phyloP scores from a whole-genome alignment of 2,113 vertebrate species.

The Sander lucioperca region DNA sequence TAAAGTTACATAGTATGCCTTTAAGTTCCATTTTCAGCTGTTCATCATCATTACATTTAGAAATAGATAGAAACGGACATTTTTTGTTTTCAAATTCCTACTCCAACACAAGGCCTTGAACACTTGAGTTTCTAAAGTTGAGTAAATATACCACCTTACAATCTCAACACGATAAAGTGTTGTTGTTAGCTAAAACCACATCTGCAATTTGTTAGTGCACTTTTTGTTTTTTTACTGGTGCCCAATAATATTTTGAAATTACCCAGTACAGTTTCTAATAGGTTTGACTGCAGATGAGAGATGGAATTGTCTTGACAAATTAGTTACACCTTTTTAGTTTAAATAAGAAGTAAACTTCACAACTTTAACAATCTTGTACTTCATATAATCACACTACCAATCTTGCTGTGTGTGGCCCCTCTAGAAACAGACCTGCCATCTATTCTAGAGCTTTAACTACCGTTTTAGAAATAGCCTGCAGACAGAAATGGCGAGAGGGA shows the following conservation, averaged over 20 bases:
- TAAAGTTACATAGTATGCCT: too few relatives aligned
- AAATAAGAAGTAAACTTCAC: conserved; percentile 2
- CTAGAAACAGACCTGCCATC: background rate
- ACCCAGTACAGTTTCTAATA: background rate
- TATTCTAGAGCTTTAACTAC: conserved; percentile 4
- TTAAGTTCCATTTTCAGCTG: background rate
- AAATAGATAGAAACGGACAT: background rate
- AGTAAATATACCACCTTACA: background rate
- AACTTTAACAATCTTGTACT: background rate
- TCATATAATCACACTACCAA: conserved; percentile 9
- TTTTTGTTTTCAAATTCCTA: background rate
- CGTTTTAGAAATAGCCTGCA: conserved; percentile 18
- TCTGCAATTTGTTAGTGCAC: background rate
- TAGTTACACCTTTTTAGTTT: background rate
- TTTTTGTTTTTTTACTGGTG: background rate
- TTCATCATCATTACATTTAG: background rate
- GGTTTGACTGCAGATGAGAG: background rate
- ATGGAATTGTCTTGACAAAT: background rate
- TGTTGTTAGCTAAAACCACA: background rate
- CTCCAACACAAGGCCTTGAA: background rate
- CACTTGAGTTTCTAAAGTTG: background rate
- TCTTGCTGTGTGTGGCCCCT: conserved; percentile 17
- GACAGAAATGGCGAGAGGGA: background rate
- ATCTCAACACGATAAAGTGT: background rate
- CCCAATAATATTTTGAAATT: background rate